phyloP scores from a whole-genome alignment of 2,888 invertebrate species.

The Amphipyra tragopoginis region DNA sequence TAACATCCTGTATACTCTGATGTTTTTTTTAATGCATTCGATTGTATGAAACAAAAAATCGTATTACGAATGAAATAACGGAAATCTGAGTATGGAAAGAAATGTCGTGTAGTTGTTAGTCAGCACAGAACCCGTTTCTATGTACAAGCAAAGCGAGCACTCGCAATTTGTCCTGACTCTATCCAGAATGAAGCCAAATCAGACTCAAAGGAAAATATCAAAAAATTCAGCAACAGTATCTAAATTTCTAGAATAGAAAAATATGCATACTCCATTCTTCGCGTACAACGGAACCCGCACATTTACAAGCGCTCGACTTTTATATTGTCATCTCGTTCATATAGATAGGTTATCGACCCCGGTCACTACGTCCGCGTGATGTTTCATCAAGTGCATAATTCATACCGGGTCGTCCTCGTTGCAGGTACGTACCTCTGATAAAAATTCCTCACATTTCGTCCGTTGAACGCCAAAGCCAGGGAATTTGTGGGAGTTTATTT shows the following conservation, averaged over 20 bases:
- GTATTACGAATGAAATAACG: not conserved
- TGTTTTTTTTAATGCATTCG: not conserved
- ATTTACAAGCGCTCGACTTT: constrained; percentile 51
- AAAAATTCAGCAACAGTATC: constrained; percentile 43
- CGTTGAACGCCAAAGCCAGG: constrained; percentile 61
- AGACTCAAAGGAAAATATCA: constrained; percentile 17
- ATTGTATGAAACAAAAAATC: not conserved
- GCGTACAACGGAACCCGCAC: constrained; percentile 48
- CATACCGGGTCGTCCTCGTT: constrained; percentile 67
- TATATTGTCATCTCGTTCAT: constrained; percentile 53
- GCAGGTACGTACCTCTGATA: constrained; percentile 70
- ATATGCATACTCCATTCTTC: constrained; percentile 46
- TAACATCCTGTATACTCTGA: no score
- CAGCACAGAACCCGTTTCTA: not conserved
- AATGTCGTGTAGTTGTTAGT: no score
- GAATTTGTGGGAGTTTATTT: constrained; percentile 68
- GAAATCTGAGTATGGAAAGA: no score
- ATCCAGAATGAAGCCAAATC: constrained; percentile 14
- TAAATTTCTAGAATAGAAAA: constrained; percentile 44
- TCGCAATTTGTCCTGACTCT: constrained; percentile 13
- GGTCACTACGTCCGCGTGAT: constrained; percentile 67
- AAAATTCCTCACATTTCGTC: constrained; percentile 79
- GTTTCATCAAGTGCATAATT: constrained; percentile 81
- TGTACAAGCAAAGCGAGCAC: not conserved
- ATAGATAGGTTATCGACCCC: constrained; percentile 56